Conservation (phyloP, 2,888 invertebrate genomes). For the Diarsia rubi region DNA sequence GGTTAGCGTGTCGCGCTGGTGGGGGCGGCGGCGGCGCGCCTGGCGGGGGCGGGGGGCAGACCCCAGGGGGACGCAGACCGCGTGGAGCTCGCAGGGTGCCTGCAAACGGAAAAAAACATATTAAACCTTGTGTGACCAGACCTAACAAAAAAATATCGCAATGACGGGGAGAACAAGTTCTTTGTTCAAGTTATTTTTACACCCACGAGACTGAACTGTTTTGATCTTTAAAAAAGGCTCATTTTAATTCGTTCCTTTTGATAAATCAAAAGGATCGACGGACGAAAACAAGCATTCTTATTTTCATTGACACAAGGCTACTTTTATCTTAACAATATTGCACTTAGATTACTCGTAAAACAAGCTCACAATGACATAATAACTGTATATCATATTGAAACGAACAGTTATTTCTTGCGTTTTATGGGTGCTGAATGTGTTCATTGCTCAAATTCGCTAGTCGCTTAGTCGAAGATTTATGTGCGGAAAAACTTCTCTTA, state of each 20-base stretch:
- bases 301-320: neutral
- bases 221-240: neutral
- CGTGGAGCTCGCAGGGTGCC: slow-evolving; percentile 88
- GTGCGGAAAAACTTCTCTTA: slow-evolving; percentile 63
- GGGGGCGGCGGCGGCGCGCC: slow-evolving; percentile 88
- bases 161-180: too few species aligned
- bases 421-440: neutral
- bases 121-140: too few species aligned
- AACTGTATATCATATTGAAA: neutral
- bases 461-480: neutral
- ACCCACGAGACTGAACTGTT: neutral
- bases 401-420: too few species aligned
- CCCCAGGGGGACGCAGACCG: slow-evolving; percentile 90
- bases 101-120: slow-evolving; percentile 50
- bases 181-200: too few species aligned
- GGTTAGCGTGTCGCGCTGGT: slow-evolving; percentile 69
- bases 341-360: too few species aligned
- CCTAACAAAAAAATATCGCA: too few species aligned
- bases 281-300: neutral
- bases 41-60: slow-evolving; percentile 86
- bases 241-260: neutral
- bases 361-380: neutral
- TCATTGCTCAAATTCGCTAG: neutral
- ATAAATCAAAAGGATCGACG: neutral
- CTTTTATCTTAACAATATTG: too few species aligned